These are phyloP conservation scores for Chloroceryle aenea DNA, from an alignment of 2,113 vertebrate species.

Conservation along the genomic window DNA sequence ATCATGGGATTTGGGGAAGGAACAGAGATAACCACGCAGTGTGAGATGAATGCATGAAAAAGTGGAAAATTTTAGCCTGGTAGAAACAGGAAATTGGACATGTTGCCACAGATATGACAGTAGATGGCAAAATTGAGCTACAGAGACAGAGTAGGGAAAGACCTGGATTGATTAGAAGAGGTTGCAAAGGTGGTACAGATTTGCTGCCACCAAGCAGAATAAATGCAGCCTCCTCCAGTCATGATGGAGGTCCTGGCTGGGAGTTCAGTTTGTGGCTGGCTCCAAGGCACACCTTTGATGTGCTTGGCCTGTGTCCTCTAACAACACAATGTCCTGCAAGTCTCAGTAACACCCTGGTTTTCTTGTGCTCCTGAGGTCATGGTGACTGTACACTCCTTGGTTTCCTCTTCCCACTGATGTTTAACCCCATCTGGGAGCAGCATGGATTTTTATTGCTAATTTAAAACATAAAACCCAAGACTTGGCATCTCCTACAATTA, in stretches of 20 bases:
- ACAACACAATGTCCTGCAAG: not conserved
- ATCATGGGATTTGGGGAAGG: conserved; percentile 20
- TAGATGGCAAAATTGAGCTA: conserved; percentile 65
- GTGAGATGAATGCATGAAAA: conserved; percentile 44
- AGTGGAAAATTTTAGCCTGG: not conserved
- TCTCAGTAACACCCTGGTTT: not conserved
- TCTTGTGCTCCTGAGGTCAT: not conserved
- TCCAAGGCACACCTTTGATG: not conserved
- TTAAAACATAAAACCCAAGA: not conserved
- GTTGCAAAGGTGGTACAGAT: not conserved
- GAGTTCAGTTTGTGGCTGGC: not conserved
- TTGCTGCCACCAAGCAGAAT: not conserved
- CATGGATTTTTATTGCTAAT: not conserved
- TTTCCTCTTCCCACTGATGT: not conserved
- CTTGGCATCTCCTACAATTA: not conserved
- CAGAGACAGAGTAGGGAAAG: not conserved
- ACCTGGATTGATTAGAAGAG: not conserved
- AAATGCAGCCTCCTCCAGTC: not conserved
- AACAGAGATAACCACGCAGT: conserved; percentile 14
- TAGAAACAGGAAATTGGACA: not conserved
- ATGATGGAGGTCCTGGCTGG: accelerated
- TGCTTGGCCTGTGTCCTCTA: accelerated
- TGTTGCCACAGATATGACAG: not conserved
- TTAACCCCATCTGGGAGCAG: not conserved
- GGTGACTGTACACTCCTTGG: not conserved